Conservation (phyloP, 2,797 vertebrate species). For the Neopelma chrysocephalum region DNA sequence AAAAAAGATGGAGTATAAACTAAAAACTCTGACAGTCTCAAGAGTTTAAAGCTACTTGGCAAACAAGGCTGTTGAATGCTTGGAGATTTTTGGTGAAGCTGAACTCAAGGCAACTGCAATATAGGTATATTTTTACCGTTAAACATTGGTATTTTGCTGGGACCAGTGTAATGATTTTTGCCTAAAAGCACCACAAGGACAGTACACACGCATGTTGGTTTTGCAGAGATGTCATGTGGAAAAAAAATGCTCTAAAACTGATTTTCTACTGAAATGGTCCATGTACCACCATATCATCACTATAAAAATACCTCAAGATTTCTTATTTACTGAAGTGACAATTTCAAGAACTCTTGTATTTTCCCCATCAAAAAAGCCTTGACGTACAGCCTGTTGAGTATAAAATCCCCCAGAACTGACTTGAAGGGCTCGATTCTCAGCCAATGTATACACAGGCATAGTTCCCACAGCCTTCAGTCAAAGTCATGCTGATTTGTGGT, state of each 20-base stretch:
- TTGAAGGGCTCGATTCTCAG: background rate
- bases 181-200: background rate
- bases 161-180: background rate
- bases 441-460: accelerated
- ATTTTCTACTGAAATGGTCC: constrained; percentile 45
- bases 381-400: background rate
- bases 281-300: background rate
- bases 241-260: constrained; percentile 38
- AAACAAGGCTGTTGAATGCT: background rate
- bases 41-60: background rate
- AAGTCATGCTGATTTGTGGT: background rate
- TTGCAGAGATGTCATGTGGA: constrained; percentile 33
- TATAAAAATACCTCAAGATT: constrained; percentile 53
- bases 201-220: constrained; percentile 30
- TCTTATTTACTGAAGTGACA: constrained; percentile 48
- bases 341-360: constrained; percentile 20
- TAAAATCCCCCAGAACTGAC: background rate
- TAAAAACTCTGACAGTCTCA: background rate
- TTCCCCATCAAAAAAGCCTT: background rate
- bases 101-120: background rate
- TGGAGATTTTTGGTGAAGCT: background rate
- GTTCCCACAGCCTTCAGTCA: background rate
- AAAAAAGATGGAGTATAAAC: background rate
- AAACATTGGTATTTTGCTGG: background rate
- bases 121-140: background rate